Evolutionary conservation across 2,888 invertebrate species (phyloP), one percentile per base, ranked within the genome.

Genomic region (Sympetrum striolatum): DNA sequence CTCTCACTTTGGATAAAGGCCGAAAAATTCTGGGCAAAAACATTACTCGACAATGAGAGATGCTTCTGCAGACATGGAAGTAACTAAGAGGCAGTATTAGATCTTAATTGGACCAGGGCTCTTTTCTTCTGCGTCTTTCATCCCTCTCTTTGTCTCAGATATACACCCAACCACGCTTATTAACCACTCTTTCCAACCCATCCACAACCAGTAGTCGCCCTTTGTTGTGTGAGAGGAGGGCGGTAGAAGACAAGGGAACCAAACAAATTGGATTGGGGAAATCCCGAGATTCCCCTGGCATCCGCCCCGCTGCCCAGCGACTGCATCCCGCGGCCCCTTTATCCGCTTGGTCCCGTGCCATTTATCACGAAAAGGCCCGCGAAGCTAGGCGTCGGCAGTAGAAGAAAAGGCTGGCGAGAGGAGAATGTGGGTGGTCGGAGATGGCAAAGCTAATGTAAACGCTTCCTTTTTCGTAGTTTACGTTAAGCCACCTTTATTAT

Each of bases 251-350:
- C 58, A n/a, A 18, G 35, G 35, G 58, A 22, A 22, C 58, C 35
- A 82, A 82, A 58, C 82, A 82, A 60, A 86, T 37, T 86, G 64
- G 86, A 22, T 31, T 22, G 82, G 82, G 81, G 82, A 53, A 82
- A 82, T 82, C 82, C 58, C 82, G 25, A 31, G 82, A 18, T 35
- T 60, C 60, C 60, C 12, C 37, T 86, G 86, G 86, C 86, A 86
- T 60, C 86, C 37, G 2, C 60, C 60, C 86, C 58, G 60, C 4
- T 86, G 86, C 86, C 86, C 86, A 86, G 37, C 39, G 60, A 64
- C 86, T 86, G 60, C 64, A 86, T 86, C 86, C 86, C 22, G 35
- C 60, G 64, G 58, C 60, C 86, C n/a, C 37, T 15, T 58, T 39
- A 39, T 39, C 15, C 48, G 64, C 64, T 64, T 73, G 73, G 73